Conservation (phyloP, 30 jellyfish, hydroid and myxozoan genomes). For the Phacellophora camtschatica region DNA sequence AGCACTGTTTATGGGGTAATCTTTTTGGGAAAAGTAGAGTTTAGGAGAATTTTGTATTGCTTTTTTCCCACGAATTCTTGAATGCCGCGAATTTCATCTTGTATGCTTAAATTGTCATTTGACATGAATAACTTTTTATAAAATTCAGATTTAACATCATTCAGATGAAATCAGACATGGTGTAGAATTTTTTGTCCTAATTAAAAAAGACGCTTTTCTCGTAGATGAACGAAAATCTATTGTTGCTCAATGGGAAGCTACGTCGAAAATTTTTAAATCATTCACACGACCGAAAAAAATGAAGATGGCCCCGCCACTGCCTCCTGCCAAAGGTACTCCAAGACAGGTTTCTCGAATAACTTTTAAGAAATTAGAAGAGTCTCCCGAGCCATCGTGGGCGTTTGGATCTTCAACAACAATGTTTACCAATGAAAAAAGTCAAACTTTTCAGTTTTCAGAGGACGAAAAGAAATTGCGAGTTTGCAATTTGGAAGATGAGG, state of each 20-base stretch:
- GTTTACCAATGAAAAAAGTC: neutral
- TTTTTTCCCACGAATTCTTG: no score
- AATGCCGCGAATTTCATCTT: no score
- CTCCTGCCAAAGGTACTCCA: slow-evolving; percentile 22
- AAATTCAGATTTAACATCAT: no score
- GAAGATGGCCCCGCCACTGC: slow-evolving; percentile 18
- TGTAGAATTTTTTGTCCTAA: no score
- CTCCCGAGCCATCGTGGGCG: slow-evolving; percentile 1
- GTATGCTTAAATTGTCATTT: no score
- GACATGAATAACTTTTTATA: no score
- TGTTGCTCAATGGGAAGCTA: neutral
- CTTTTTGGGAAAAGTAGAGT: no score
- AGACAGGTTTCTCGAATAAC: neutral
- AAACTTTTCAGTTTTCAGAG: neutral
- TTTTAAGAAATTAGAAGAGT: slow-evolving; percentile 39
- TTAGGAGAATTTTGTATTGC: no score
- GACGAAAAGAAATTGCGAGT: neutral
- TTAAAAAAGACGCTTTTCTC: no score
- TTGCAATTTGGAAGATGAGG: neutral
- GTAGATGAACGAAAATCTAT: neutral
- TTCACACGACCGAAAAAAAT: neutral
- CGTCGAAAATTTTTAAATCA: neutral
- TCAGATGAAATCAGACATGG: no score
- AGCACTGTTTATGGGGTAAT: no score
- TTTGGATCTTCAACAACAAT: no score